Percentiles rank a stretch among this genome's conserved stretches.
Conservation (phyloP, 2,797 vertebrate species). For the Caiman crocodilus region DNA sequence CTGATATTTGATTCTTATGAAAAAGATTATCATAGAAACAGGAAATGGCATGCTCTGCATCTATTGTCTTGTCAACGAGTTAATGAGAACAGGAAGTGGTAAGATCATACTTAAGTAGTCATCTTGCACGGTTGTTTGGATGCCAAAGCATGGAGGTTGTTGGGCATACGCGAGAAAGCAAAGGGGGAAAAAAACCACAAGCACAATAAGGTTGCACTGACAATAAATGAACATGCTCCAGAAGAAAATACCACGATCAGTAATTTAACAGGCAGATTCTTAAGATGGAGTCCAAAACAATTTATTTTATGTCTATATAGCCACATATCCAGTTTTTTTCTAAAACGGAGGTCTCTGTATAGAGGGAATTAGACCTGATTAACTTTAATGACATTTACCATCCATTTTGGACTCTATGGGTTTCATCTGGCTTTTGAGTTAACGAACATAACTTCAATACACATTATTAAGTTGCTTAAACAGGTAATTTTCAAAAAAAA, state of each 20-base stretch:
- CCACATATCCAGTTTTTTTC: neutral
- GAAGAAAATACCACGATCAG: neutral
- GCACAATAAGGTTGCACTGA: neutral
- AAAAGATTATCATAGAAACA: conserved; percentile 62
- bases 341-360: neutral
- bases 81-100: conserved; percentile 62
- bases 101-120: conserved; percentile 42
- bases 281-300: neutral
- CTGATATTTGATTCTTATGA: conserved; percentile 63
- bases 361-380: neutral
- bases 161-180: conserved; percentile 51
- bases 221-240: neutral
- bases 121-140: conserved; percentile 52
- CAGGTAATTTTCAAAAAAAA: no score
- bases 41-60: conserved; percentile 55
- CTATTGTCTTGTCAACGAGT: conserved; percentile 49
- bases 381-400: neutral
- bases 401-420: neutral
- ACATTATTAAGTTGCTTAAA: neutral
- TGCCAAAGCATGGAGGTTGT: conserved; percentile 56
- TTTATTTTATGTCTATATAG: no score
- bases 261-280: neutral
- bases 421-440: neutral
- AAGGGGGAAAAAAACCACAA: neutral
- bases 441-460: neutral